These are phyloP conservation scores for Drosophila siamana DNA, from an alignment of 2,888 invertebrate genomes.

Conservation along the genomic window DNA sequence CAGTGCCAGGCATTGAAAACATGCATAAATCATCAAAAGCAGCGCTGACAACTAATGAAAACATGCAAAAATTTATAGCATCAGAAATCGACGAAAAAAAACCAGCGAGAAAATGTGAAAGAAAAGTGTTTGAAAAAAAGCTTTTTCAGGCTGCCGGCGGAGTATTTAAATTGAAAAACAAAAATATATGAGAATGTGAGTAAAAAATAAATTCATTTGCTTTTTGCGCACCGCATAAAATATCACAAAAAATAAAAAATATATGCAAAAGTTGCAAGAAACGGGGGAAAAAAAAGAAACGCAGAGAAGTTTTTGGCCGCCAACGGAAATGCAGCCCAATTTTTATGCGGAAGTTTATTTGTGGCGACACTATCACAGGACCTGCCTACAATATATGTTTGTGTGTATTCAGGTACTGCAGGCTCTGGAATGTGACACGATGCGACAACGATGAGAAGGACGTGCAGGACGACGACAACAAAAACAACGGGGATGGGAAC, in stretches of 20 bases:
- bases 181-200: slow-evolving; percentile 28
- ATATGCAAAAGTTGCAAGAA: slow-evolving; percentile 2
- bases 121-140: slow-evolving; percentile 20
- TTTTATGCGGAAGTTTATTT: slow-evolving; percentile 79
- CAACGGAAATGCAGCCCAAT: slow-evolving; percentile 71
- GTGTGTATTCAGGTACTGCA: slow-evolving; percentile 40
- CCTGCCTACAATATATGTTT: slow-evolving; percentile 30
- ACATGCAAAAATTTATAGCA: slow-evolving; percentile 77
- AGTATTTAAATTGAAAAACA: slow-evolving; percentile 71
- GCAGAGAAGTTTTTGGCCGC: slow-evolving; percentile 4
- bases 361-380: slow-evolving; percentile 71
- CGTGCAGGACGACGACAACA: background rate
- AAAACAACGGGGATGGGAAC: background rate
- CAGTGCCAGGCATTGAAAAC: slow-evolving; percentile 65
- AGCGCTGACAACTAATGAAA: slow-evolving; percentile 78
- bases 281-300: background rate
- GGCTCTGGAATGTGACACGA: slow-evolving; percentile 71
- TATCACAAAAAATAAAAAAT: slow-evolving; percentile 45
- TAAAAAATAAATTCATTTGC: slow-evolving; percentile 74
- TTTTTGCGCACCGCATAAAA: slow-evolving; percentile 59
- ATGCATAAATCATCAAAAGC: slow-evolving; percentile 81
- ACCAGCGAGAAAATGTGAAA: slow-evolving; percentile 4
- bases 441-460: slow-evolving; percentile 43
- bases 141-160: slow-evolving; percentile 40
- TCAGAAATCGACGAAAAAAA: slow-evolving; percentile 45